phyloP scores from a whole-genome alignment of 1,140 invertebrate genomes.

The Sitobion miscanthi region DNA sequence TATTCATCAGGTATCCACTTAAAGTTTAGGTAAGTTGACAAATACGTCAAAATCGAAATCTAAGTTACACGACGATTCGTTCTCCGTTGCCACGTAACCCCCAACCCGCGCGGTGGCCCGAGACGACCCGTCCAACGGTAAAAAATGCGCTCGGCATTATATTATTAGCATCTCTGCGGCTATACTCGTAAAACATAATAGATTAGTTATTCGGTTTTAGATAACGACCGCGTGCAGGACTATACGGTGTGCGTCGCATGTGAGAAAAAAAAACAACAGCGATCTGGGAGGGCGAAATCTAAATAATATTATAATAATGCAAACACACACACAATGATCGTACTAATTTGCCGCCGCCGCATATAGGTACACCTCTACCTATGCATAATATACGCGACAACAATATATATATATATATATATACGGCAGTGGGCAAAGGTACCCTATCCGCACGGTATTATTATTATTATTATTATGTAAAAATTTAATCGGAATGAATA shows the following conservation, averaged over 20 bases:
- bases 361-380: not conserved
- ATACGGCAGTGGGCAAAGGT: not conserved
- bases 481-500: slow-evolving; percentile 41
- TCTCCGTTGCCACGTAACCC: not conserved
- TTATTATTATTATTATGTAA: slow-evolving; percentile 42
- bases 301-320: not conserved
- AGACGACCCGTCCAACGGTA: not conserved
- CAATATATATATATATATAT: not conserved
- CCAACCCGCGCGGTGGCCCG: too few species aligned
- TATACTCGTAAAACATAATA: not conserved
- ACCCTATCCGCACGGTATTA: not conserved
- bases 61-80: not conserved
- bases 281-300: slow-evolving; percentile 42
- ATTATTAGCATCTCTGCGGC: not conserved
- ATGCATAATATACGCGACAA: not conserved
- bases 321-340: slow-evolving; percentile 46
- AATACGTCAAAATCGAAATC: not conserved
- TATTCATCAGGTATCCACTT: not conserved
- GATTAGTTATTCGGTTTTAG: not conserved
- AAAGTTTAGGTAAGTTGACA: not conserved
- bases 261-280: slow-evolving; percentile 52
- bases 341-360: slow-evolving; percentile 44
- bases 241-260: not conserved
- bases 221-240: not conserved
- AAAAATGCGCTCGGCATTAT: not conserved